Base-by-base conservation (phyloP, 2,113 vertebrate species). In the Canis aureus region DNA sequence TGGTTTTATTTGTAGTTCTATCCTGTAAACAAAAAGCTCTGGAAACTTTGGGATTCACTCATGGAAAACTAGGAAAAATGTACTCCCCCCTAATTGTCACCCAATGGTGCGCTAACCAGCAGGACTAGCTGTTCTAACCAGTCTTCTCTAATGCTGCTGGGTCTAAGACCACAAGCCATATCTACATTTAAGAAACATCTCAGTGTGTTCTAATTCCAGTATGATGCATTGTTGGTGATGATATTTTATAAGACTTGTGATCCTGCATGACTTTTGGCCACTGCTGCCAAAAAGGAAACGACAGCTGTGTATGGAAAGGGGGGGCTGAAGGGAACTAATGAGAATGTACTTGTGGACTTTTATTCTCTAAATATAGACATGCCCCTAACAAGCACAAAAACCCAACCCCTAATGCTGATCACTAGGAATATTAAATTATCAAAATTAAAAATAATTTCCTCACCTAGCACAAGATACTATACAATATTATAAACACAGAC, bases 401-500 rank as follows among this genome's bases (percentile, higher is more conserved):
- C 66, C 97, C 89, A 88, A 98, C 97, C 98, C 97, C 97, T 98
- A 98, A 98, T 97, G 97, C 95, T 98, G 97, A 98, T 95, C 98
- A 95, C 90, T 97, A 97, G 95, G 98, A 97, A 97, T 98, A 98
- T 98, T 98, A 98, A 98, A 98, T 98, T 98, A 98, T 97, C 97
- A 98, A 98, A 98, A 98, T 96, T 98, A 97, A 98, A 98, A 98
- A 98, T 95, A 97, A 98, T 98, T 97, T 98, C 96, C 97, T 98
- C 96, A 98, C 97, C 98, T 98, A 99, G 97, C 97, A 98, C 96
- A 98, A 98, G 97, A 97, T 98, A 98, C 98, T 99, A 98, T 99
- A 99, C 98, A 99, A 97, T 98, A 99, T 98, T 98, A 99, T 98
- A 99, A 98, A 98, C 98, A 98, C 81, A 98, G 97, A 99, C 98